Evolutionary conservation across 2,888 invertebrate species (phyloP).

Genomic region (Phortica okadai): DNA sequence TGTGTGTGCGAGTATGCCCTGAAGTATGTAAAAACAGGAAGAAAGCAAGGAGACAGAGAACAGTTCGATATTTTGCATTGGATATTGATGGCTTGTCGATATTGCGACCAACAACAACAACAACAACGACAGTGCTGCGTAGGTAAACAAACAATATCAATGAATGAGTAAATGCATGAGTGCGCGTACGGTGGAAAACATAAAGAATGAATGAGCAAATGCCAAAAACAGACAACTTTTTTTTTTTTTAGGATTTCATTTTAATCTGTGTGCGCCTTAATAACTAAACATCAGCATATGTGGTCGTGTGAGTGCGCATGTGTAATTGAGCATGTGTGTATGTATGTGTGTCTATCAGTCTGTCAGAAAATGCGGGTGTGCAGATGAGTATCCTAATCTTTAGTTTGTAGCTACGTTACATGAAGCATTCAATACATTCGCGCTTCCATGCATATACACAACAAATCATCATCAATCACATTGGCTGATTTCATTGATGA

Average conservation of each 20-base stretch:
- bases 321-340: slow-evolving; percentile 15
- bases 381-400: slow-evolving; percentile 56
- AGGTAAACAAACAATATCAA: slow-evolving; percentile 10
- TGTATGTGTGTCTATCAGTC: slow-evolving; percentile 34
- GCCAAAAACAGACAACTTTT: neutral
- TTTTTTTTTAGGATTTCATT: slow-evolving; percentile 56
- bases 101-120: neutral
- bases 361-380: slow-evolving; percentile 50
- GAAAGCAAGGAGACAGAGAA: neutral
- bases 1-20: neutral
- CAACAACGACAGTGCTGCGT: neutral
- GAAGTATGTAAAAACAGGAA: no score
- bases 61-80: neutral
- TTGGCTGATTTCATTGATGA: slow-evolving; percentile 69
- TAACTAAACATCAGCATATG: slow-evolving; percentile 35
- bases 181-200: neutral
- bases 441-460: slow-evolving; percentile 24
- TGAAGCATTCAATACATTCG: slow-evolving; percentile 32
- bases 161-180: neutral
- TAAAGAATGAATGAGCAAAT: neutral
- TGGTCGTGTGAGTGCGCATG: neutral
- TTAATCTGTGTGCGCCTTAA: slow-evolving; percentile 56
- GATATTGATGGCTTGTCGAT: neutral
- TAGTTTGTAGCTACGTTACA: slow-evolving; percentile 59
- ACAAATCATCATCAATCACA: slow-evolving; percentile 67